A percentile compares a stretch with the other conserved stretches of the same genome.
These are phyloP conservation scores for Plagiodera versicolora DNA, from an alignment of 2,888 invertebrate genomes.

Conservation along the genomic window DNA sequence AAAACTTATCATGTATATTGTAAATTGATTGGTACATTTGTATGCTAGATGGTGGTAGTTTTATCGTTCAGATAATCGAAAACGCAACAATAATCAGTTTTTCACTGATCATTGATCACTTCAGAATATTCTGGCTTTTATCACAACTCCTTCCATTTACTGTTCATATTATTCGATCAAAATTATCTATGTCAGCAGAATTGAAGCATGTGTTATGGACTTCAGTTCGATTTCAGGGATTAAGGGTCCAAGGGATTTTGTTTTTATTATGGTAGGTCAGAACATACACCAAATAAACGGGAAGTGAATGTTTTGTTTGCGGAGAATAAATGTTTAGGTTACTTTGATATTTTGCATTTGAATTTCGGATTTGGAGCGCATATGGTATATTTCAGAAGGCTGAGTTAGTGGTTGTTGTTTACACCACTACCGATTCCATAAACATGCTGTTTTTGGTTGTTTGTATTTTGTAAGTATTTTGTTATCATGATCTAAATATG, in stretches of 20 bases:
- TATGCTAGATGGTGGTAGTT: too few species aligned
- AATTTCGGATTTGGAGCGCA: conserved; percentile 1
- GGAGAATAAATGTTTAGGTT: conserved; percentile 34
- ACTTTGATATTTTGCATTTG: conserved; percentile 38
- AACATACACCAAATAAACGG: conserved; percentile 28
- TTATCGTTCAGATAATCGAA: too few species aligned
- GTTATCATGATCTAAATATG: background rate
- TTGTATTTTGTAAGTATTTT: background rate
- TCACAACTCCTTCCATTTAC: too few species aligned
- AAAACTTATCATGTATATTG: too few species aligned
- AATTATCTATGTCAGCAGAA: background rate
- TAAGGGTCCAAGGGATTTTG: conserved; percentile 3
- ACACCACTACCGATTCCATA: background rate
- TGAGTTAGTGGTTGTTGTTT: background rate
- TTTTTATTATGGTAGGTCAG: conserved; percentile 29
- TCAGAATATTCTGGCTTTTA: too few species aligned
- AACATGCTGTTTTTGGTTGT: background rate
- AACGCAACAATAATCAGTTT: too few species aligned
- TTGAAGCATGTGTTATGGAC: background rate
- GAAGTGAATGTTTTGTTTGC: conserved; percentile 33
- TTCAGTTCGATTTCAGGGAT: background rate
- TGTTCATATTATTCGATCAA: too few species aligned
- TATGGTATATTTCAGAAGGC: conserved; percentile 3
- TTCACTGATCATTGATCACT: too few species aligned
- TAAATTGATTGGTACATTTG: too few species aligned